These are phyloP conservation scores for Arrhopalites spinosus DNA, from an alignment of 2,888 invertebrate species.

Conservation along the genomic window DNA sequence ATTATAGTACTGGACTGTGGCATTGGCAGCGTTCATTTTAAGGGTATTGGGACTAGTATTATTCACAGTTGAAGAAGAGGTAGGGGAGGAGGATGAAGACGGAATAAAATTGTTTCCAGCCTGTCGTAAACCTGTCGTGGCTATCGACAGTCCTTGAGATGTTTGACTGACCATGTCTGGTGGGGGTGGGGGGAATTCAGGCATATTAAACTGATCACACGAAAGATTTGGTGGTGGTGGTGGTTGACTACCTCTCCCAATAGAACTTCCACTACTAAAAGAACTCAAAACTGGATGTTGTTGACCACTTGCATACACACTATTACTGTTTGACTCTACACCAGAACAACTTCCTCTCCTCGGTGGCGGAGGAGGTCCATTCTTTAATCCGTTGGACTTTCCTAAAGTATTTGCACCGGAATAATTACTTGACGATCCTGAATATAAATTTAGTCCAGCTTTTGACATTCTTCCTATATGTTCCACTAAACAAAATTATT, in stretches of 20 bases:
- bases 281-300: constrained; percentile 17
- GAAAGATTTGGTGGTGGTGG: constrained; percentile 51
- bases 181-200: constrained; percentile 59
- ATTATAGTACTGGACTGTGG: constrained; percentile 34
- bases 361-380: constrained; percentile 54
- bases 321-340: not conserved
- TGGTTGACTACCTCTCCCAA: constrained; percentile 31
- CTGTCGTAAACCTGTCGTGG: not conserved
- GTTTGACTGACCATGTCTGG: constrained; percentile 45
- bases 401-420: constrained; percentile 35
- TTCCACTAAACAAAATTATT: not conserved
- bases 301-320: constrained; percentile 10
- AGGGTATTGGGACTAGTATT: constrained; percentile 48
- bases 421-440: constrained; percentile 8
- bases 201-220: constrained; percentile 44
- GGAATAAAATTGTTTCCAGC: too few relatives aligned
- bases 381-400: constrained; percentile 32
- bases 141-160: not conserved
- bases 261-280: constrained; percentile 31
- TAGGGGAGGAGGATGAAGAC: not conserved
- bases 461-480: constrained; percentile 50
- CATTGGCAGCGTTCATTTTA: constrained; percentile 31
- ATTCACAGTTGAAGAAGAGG: constrained; percentile 26
- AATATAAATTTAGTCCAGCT: constrained; percentile 32
- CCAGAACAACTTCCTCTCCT: constrained; percentile 46